A percentile compares a stretch with the other conserved stretches of the same genome.
Conservation (phyloP, 2,113 vertebrate genomes). For the Limnothrissa miodon region DNA sequence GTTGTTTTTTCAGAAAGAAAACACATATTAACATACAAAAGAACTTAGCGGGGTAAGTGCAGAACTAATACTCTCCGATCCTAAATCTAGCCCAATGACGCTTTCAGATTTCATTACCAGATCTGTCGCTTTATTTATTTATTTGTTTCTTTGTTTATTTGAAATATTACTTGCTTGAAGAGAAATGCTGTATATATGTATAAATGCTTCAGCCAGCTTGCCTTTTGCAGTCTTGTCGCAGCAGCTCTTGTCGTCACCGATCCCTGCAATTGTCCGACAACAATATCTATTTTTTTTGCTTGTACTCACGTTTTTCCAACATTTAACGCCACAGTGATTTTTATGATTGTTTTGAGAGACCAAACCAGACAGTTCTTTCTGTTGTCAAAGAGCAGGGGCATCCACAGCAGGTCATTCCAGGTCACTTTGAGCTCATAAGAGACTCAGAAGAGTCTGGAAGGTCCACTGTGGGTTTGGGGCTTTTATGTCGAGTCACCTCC, state of each 20-base stretch:
- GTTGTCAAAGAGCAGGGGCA: neutral
- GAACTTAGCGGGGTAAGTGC: constrained; percentile 75
- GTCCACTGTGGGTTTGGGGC: constrained; percentile 34
- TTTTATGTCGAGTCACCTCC: constrained; percentile 47
- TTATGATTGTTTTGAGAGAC: constrained; percentile 33
- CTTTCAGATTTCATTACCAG: constrained; percentile 23
- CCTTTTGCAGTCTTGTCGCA: constrained; percentile 8
- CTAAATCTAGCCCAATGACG: constrained; percentile 20
- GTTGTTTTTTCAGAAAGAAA: constrained; percentile 80
- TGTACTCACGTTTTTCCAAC: constrained; percentile 22
- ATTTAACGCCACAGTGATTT: constrained; percentile 16
- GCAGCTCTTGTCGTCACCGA: constrained; percentile 57
- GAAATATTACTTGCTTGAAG: too few relatives aligned
- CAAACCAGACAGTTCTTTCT: constrained; percentile 26
- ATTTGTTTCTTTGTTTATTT: constrained; percentile 10
- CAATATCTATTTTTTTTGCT: neutral
- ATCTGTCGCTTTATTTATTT: constrained; percentile 58
- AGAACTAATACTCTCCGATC: constrained; percentile 58
- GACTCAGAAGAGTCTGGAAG: neutral
- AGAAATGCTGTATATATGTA: neutral
- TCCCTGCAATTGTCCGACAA: constrained; percentile 37
- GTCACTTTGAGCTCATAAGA: neutral
- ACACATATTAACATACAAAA: constrained; percentile 78
- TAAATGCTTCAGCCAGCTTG: constrained; percentile 21
- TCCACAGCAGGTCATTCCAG: neutral